These are phyloP conservation scores for Brachyopa scutellaris DNA, from an alignment of 2,888 invertebrate species.

Conservation along the genomic window DNA sequence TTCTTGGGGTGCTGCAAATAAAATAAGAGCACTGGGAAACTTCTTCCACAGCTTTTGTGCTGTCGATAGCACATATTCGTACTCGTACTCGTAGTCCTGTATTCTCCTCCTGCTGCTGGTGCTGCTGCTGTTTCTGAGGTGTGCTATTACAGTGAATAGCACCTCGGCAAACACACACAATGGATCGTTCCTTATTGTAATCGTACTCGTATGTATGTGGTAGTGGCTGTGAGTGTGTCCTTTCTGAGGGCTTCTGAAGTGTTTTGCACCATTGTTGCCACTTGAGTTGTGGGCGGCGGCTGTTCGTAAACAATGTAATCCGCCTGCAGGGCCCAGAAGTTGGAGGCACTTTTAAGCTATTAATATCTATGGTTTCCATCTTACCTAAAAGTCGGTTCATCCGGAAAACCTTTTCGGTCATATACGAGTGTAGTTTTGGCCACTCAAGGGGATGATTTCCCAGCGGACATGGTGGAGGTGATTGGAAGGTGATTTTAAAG, in stretches of 20 bases:
- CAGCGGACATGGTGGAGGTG: neutral
- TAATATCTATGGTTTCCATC: slow-evolving; percentile 59
- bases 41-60: slow-evolving; percentile 50
- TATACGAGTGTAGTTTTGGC: neutral
- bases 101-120: neutral
- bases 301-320: slow-evolving; percentile 60
- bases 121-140: slow-evolving; percentile 11
- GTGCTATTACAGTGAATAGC: slow-evolving; percentile 57
- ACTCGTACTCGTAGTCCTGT: neutral
- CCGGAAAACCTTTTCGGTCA: slow-evolving; percentile 57
- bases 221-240: slow-evolving; percentile 10
- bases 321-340: neutral
- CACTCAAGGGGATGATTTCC: slow-evolving; percentile 13
- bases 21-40: slow-evolving; percentile 57
- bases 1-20: slow-evolving; percentile 63
- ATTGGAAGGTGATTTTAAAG: slow-evolving; percentile 41
- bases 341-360: slow-evolving; percentile 49
- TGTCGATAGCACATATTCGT: slow-evolving; percentile 47
- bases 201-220: neutral
- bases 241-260: slow-evolving; percentile 48
- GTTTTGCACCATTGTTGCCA: slow-evolving; percentile 66
- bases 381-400: slow-evolving; percentile 61
- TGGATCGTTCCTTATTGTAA: slow-evolving; percentile 45
- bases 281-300: slow-evolving; percentile 63
- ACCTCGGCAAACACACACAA: slow-evolving; percentile 62